Evolutionary conservation across 2,888 invertebrate genomes (phyloP).

Genomic region (Orchestes rusci): DNA sequence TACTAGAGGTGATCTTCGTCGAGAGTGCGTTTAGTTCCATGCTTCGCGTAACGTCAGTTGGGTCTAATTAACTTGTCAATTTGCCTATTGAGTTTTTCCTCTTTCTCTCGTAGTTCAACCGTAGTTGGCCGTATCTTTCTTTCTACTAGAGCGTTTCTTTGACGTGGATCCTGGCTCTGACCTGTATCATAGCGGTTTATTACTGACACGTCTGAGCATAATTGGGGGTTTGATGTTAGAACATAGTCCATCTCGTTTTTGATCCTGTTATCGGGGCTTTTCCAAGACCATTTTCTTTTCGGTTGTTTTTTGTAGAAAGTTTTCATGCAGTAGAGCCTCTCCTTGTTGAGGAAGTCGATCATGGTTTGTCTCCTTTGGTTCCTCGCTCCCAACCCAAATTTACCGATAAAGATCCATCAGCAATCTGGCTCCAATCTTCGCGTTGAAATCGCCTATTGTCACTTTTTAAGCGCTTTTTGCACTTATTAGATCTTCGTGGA

Average conservation of each 20-base stretch:
- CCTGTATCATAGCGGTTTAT: too few relatives aligned
- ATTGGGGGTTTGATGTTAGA: not conserved
- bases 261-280: not conserved
- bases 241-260: too few relatives aligned
- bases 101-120: too few relatives aligned
- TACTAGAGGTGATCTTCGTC: too few relatives aligned
- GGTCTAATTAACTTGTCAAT: too few relatives aligned
- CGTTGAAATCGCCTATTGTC: not conserved
- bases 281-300: not conserved
- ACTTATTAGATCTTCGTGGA: not conserved
- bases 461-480: not conserved
- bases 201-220: not conserved
- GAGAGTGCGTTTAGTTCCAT: too few relatives aligned
- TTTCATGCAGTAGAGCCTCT: too few relatives aligned
- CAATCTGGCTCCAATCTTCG: not conserved
- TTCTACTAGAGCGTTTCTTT: too few relatives aligned
- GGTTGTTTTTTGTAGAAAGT: not conserved
- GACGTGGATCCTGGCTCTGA: too few relatives aligned
- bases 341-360: not conserved
- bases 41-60: too few relatives aligned
- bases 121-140: too few relatives aligned
- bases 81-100: too few relatives aligned
- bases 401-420: not conserved
- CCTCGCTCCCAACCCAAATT: constrained; percentile 1
- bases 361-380: not conserved